Percentiles rank a stretch among this genome's conserved stretches.
Evolutionary conservation across 1,140 invertebrate genomes (phyloP).

Genomic region (Panagrolaimus sp.): DNA sequence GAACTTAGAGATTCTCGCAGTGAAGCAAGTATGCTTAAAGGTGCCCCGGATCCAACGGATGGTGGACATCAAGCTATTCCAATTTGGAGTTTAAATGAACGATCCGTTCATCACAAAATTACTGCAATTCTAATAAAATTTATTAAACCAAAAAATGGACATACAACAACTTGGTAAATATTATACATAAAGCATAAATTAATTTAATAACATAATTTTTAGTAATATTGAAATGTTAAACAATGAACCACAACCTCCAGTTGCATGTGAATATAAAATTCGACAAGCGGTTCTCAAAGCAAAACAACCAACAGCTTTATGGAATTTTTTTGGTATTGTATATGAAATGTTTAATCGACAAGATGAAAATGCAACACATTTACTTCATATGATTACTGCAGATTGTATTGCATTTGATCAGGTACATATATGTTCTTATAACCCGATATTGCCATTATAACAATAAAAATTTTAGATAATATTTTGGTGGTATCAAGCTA

Average conservation of each 20-base stretch:
- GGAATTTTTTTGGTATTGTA: slow-evolving; percentile 88
- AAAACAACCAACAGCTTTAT: slow-evolving; percentile 38
- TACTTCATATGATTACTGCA: slow-evolving; percentile 85
- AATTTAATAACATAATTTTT: no score
- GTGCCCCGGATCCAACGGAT: slow-evolving; percentile 81
- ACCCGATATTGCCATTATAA: neutral
- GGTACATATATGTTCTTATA: slow-evolving; percentile 64
- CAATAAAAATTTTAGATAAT: neutral
- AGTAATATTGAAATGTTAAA: slow-evolving; percentile 11
- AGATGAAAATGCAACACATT: slow-evolving; percentile 48
- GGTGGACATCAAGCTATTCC: slow-evolving; percentile 83
- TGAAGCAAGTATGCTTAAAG: slow-evolving; percentile 79
- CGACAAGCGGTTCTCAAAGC: neutral
- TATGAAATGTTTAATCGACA: slow-evolving; percentile 94
- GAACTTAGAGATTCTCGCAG: slow-evolving; percentile 71
- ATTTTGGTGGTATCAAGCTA: slow-evolving; percentile 43
- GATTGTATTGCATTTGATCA: slow-evolving; percentile 93
- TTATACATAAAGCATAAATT: no score
- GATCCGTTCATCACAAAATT: slow-evolving; percentile 91
- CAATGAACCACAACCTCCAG: neutral
- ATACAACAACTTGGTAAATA: neutral
- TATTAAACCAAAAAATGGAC: slow-evolving; percentile 70
- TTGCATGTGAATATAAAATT: slow-evolving; percentile 15
- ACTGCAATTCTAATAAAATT: slow-evolving; percentile 97
- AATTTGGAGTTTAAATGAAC: slow-evolving; percentile 93